A percentile compares a stretch with the other conserved stretches of the same genome.
phyloP scores from a whole-genome alignment of 2,797 vertebrate species.

The Eurystomus glaucurus region DNA sequence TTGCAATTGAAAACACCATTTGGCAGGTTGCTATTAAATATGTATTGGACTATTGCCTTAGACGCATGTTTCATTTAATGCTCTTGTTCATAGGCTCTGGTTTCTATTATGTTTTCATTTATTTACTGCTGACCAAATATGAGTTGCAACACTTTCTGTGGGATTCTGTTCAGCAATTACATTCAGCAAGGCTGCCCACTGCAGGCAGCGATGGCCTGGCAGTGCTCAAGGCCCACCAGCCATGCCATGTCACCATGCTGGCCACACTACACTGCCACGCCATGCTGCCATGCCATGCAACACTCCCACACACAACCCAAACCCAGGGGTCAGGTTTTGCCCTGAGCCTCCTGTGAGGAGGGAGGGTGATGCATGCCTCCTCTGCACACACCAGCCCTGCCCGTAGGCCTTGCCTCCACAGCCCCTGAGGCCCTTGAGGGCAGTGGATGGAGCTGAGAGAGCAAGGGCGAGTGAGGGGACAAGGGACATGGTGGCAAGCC shows the following conservation, averaged over 20 bases:
- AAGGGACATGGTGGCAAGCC: too few relatives aligned
- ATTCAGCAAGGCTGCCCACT: neutral
- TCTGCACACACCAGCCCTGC: fast-evolving
- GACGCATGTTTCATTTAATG: neutral
- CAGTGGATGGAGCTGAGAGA: neutral
- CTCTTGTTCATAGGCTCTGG: conserved; percentile 32
- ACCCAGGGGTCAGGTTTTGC: neutral
- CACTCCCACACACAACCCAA: neutral
- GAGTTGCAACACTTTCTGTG: neutral
- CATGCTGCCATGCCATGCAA: too few relatives aligned
- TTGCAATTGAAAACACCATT: conserved; percentile 13
- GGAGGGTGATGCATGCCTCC: fast-evolving
- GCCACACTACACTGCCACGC: neutral
- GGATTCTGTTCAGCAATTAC: neutral
- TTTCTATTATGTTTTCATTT: conserved; percentile 44
- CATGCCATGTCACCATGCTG: fast-evolving
- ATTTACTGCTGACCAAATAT: neutral
- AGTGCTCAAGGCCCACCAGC: fast-evolving
- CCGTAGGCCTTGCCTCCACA: fast-evolving
- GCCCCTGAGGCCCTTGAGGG: neutral
- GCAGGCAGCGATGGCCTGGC: fast-evolving
- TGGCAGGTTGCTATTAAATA: conserved; percentile 33
- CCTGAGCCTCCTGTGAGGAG: fast-evolving
- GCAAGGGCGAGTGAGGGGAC: fast-evolving
- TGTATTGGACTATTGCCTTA: conserved; percentile 26